Evolutionary conservation across 2,113 vertebrate species (phyloP).

Genomic region (Clinocottus analis): DNA sequence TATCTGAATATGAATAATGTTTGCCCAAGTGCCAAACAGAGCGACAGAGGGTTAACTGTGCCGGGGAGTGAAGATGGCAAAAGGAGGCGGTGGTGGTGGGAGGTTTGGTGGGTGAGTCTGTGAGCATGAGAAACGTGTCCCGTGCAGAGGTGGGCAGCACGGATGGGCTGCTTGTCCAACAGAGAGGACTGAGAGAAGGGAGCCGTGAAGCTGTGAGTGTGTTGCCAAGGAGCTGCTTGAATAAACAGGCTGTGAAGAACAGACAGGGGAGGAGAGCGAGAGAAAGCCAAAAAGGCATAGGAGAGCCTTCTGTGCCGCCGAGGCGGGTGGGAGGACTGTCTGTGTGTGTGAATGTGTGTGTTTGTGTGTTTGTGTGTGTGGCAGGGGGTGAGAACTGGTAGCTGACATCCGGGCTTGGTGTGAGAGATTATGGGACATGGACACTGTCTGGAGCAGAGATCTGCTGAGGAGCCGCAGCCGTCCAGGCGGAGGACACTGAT

Average conservation of each 20-base stretch:
- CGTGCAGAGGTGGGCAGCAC: conserved; percentile 47
- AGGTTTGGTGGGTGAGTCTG: conserved; percentile 6
- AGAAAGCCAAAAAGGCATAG: conserved; percentile 42
- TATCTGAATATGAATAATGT: not conserved
- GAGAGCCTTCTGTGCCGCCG: conserved; percentile 39
- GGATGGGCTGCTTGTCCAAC: conserved; percentile 38
- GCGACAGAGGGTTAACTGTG: not conserved
- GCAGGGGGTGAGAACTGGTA: conserved; percentile 1
- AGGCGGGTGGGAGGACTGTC: not conserved
- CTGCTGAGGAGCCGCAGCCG: conserved; percentile 18
- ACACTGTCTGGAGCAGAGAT: conserved; percentile 34
- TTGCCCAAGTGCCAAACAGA: not conserved
- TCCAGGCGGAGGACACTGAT: not conserved
- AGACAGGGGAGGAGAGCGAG: conserved; percentile 28
- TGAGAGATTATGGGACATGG: conserved; percentile 49
- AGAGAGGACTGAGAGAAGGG: conserved; percentile 12
- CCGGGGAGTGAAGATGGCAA: not conserved
- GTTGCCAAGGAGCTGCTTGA: conserved; percentile 57
- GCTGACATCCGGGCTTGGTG: conserved; percentile 37
- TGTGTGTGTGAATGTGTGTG: not conserved
- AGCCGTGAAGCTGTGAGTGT: conserved; percentile 44
- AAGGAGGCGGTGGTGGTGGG: not conserved
- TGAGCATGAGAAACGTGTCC: conserved; percentile 32
- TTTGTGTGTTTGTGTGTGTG: conserved; percentile 5
- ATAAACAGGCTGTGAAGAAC: conserved; percentile 60